Base-by-base conservation (phyloP, 1,140 invertebrate species). In the Phortica variegata region DNA sequence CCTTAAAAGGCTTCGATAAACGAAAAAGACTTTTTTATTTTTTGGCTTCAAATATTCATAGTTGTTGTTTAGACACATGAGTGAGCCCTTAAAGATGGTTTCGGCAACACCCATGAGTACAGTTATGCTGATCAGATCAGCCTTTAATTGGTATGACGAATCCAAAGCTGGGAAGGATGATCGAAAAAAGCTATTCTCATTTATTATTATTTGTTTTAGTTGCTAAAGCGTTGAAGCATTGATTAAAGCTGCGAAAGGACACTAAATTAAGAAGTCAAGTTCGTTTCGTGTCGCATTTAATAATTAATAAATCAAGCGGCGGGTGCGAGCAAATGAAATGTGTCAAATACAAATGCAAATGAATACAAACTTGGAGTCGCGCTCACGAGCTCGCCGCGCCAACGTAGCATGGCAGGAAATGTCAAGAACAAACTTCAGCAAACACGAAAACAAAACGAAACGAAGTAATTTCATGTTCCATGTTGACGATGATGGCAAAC, bases 221-320 rank as follows among this genome's bases (percentile, higher is more conserved):
- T 18, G 8, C 6, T 48, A 45, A 18, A 19, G 7, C 38, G 29
- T 46, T 47, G 21, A 21, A n/a, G n/a, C n/a, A n/a, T n/a, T n/a
- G 59, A 49, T 68, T 60, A 53, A 66, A 63, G 62, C 45, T 63
- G n/a, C n/a, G n/a, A n/a, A n/a, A n/a, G n/a, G n/a, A n/a, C n/a
- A n/a, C 48, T 52, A 63, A 58, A 68, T 66, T 68, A 66, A 66
- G 63, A 66, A 58, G 60, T 66, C 65, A 68, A 66, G 63, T 68
- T 68, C 63, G 63, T 63, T 66, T 66, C 63, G 68, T 63, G 63
- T 66, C 63, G 68, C 26, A 44, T 43, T 47, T 51, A 34, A 50
- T 60, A 66, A 66, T 63, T 68, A 68, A 66, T 66, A 66, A 66
- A 66, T 66, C 63, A 66, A 68, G 63, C 63, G 63, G 57, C 63